Evolutionary conservation across 37 sponge, comb jelly and placozoan genomes (phyloP).

Genomic region (Cliona cf. orientalis): DNA sequence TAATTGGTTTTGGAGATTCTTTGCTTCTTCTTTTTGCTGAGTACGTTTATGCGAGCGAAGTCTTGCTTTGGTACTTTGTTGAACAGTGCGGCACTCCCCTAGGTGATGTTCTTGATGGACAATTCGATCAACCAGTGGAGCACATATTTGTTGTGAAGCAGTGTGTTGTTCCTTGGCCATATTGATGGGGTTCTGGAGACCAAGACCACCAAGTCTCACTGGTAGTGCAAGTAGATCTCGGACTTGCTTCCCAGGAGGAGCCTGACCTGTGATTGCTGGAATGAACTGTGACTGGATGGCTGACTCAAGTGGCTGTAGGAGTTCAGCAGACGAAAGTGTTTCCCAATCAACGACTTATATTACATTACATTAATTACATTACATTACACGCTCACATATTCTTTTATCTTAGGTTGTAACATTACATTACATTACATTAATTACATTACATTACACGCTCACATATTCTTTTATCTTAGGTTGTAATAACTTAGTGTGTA

Average conservation of each 20-base stretch:
- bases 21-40: background rate
- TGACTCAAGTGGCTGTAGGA: too few species aligned
- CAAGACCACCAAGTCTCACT: slow-evolving; percentile 9
- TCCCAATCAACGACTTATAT: background rate
- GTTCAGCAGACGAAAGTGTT: background rate
- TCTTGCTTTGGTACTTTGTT: background rate
- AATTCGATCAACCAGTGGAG: background rate
- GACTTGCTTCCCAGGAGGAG: background rate
- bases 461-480: too few species aligned
- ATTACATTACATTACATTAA: too few species aligned
- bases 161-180: slow-evolving; percentile 1
- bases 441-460: too few species aligned
- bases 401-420: too few species aligned
- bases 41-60: background rate
- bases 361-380: too few species aligned
- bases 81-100: background rate
- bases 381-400: too few species aligned
- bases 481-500: too few species aligned
- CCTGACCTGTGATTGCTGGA: slow-evolving; percentile 23
- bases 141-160: too few species aligned
- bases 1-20: background rate
- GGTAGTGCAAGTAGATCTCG: slow-evolving; percentile 10
- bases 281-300: too few species aligned
- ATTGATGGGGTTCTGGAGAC: background rate
- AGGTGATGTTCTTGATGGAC: background rate